Evolutionary conservation across 2,797 vertebrate species (phyloP).

Genomic region (Ctenosaura bakeri): DNA sequence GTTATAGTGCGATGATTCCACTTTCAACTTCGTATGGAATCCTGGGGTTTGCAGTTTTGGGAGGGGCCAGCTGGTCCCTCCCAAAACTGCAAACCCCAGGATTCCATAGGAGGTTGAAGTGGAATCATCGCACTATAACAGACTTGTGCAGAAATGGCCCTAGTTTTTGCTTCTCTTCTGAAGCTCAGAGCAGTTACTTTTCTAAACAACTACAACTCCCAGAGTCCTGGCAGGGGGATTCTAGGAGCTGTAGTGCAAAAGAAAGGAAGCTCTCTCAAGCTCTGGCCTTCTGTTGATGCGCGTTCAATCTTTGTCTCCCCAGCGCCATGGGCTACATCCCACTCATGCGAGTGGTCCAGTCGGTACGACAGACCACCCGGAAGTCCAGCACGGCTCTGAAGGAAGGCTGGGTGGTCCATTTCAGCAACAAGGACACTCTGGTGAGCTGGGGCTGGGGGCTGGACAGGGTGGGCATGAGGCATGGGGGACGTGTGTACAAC

Average conservation of each 20-base stretch:
- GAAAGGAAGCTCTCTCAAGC: rapidly evolving
- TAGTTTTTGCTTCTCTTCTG: not conserved
- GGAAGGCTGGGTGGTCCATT: conserved; percentile 95
- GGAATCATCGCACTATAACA: too few species aligned
- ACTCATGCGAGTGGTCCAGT: conserved; percentile 94
- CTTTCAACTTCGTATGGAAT: too few species aligned
- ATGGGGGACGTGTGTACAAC: rapidly evolving
- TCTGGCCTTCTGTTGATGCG: not conserved
- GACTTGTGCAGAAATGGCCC: too few species aligned
- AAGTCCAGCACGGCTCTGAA: conserved; percentile 91
- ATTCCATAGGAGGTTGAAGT: too few species aligned
- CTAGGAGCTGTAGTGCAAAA: not conserved
- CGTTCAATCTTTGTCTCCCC: not conserved
- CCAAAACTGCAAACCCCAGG: too few species aligned
- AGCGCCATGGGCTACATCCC: conserved; percentile 89
- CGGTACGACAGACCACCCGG: conserved; percentile 90
- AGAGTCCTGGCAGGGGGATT: not conserved
- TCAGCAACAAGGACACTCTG: conserved; percentile 93
- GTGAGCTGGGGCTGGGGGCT: conserved; percentile 75
- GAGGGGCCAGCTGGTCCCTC: too few species aligned
- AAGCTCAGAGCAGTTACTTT: too few species aligned
- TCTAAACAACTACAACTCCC: too few species aligned
- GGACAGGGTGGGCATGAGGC: not conserved
- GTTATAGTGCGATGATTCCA: too few species aligned
- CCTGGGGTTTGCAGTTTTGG: too few species aligned